phyloP scores from a whole-genome alignment of 2,113 vertebrate species.

The Thunnus thynnus region DNA sequence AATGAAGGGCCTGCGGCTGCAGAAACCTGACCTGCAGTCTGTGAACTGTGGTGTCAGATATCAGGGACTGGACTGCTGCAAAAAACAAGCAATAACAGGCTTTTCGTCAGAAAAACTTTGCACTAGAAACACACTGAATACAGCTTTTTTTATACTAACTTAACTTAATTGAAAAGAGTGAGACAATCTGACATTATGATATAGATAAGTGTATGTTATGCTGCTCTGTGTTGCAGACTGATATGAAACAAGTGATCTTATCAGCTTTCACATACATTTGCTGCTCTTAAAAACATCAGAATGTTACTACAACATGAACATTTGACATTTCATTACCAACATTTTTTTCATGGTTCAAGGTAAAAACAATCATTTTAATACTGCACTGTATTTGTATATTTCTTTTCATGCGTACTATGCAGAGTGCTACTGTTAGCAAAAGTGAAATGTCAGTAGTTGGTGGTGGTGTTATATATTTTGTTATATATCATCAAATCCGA shows the following conservation, averaged over 20 bases:
- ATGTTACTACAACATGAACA: no score
- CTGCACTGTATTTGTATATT: not conserved
- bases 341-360: no score
- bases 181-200: not conserved
- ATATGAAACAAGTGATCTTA: not conserved
- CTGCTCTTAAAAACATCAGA: not conserved
- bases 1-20: constrained; percentile 57
- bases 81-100: constrained; percentile 18
- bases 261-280: no score
- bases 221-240: not conserved
- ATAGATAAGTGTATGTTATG: not conserved
- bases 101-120: constrained; percentile 3
- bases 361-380: not conserved
- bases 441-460: not conserved
- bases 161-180: no score
- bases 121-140: not conserved
- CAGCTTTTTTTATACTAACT: not conserved
- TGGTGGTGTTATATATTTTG: not conserved
- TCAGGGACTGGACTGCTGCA: constrained; percentile 34
- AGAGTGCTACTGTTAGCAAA: no score
- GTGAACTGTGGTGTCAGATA: constrained; percentile 60
- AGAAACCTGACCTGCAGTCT: constrained; percentile 60
- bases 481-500: not conserved
- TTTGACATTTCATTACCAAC: no score
- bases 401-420: no score